A percentile compares a stretch with the other conserved stretches of the same genome.
Conservation (phyloP, 1,140 invertebrate species). For the honey bee (Apis mellifera) region DNA sequence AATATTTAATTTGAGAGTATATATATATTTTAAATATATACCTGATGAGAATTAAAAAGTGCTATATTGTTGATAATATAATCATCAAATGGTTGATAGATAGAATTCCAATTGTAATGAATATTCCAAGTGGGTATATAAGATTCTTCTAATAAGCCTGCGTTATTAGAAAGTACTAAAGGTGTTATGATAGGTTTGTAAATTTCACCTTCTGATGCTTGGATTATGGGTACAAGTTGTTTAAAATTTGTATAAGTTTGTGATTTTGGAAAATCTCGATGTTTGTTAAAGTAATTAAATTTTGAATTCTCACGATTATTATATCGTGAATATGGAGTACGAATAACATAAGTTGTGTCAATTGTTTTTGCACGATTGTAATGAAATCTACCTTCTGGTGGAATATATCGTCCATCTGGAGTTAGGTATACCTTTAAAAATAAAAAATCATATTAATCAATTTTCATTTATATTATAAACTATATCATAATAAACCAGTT, state of each 20-base stretch:
- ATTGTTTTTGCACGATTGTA: constrained; percentile 73
- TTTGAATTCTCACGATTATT: constrained; percentile 33
- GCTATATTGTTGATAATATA: constrained; percentile 61
- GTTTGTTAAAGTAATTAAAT: constrained; percentile 38
- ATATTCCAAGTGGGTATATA: constrained; percentile 65
- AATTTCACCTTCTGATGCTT: constrained; percentile 48
- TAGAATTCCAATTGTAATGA: constrained; percentile 66
- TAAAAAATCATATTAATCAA: neutral
- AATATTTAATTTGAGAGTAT: neutral
- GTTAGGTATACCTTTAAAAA: constrained; percentile 70
- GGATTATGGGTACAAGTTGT: constrained; percentile 46
- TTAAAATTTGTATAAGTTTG: constrained; percentile 63
- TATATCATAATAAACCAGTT: no score
- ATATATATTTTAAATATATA: constrained; percentile 26
- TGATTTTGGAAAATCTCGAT: constrained; percentile 54
- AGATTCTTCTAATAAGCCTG: constrained; percentile 42
- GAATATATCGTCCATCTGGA: constrained; percentile 77
- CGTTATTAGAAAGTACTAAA: constrained; percentile 61
- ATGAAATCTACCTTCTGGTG: constrained; percentile 74
- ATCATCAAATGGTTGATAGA: constrained; percentile 63
- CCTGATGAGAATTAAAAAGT: constrained; percentile 70
- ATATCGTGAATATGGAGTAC: constrained; percentile 67
- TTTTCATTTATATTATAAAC: neutral
- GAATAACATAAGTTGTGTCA: constrained; percentile 80
- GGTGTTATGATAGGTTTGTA: constrained; percentile 71